A percentile compares a stretch with the other conserved stretches of the same genome.
Conservation (phyloP, 2,797 vertebrate genomes). For the Chloroceryle amazona region DNA sequence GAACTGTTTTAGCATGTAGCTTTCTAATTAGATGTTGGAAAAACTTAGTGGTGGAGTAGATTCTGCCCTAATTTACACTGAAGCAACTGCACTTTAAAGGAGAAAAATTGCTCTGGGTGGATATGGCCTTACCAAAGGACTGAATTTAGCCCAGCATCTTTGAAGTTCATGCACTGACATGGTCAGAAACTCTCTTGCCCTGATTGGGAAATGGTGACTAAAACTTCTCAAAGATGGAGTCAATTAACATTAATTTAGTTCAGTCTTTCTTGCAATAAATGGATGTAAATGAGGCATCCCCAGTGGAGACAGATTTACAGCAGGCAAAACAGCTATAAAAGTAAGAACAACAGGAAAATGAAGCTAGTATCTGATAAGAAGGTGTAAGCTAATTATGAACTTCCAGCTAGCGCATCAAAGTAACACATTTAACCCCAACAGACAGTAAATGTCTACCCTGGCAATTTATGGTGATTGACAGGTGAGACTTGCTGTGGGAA, state of each 20-base stretch:
- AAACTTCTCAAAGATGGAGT: constrained; percentile 27
- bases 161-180: background rate
- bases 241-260: constrained; percentile 59
- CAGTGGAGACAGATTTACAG: constrained; percentile 67
- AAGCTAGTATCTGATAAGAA: constrained; percentile 61
- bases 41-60: constrained; percentile 7
- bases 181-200: background rate
- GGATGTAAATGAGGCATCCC: constrained; percentile 55
- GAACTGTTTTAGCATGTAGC: constrained; percentile 48
- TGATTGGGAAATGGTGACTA: background rate
- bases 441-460: constrained; percentile 26
- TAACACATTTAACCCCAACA: constrained; percentile 31
- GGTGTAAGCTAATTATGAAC: constrained; percentile 62
- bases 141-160: background rate
- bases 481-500: constrained; percentile 2
- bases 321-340: constrained; percentile 57
- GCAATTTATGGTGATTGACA: constrained; percentile 63
- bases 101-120: background rate
- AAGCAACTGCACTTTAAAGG: background rate
- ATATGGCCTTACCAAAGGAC: background rate
- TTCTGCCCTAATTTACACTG: background rate
- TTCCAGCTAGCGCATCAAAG: constrained; percentile 39
- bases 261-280: constrained; percentile 50
- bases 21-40: constrained; percentile 60
- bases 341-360: constrained; percentile 62